A percentile compares a stretch with the other conserved stretches of the same genome.
Conservation (phyloP, 2,113 vertebrate species). For the Leptocoma aspasia region DNA sequence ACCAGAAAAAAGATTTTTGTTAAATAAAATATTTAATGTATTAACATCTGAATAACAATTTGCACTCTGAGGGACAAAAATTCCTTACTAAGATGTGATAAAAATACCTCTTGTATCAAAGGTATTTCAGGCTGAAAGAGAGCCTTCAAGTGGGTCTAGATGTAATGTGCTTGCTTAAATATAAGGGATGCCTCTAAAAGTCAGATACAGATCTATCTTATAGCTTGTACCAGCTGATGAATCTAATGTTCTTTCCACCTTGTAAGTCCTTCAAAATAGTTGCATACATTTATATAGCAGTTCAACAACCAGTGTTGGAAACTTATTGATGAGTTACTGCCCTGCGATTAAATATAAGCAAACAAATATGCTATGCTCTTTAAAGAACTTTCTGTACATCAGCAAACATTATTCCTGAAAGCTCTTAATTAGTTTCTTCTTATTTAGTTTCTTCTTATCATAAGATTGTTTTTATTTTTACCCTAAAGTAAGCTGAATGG, state of each 20-base stretch:
- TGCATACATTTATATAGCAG: neutral
- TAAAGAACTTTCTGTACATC: neutral
- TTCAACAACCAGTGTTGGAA: neutral
- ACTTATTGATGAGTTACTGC: neutral
- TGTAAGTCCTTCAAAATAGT: neutral
- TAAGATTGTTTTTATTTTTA: neutral
- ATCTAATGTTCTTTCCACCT: neutral
- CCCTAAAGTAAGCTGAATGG: neutral
- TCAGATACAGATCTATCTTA: neutral
- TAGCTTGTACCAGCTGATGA: neutral
- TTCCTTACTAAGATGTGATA: neutral
- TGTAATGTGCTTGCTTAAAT: neutral
- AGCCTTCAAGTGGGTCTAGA: neutral
- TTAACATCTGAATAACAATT: neutral
- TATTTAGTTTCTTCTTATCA: neutral
- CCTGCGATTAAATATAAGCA: neutral
- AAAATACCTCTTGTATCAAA: neutral
- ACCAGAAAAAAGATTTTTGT: neutral
- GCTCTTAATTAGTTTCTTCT: neutral
- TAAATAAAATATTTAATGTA: neutral
- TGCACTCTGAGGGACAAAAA: neutral
- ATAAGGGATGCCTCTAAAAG: neutral
- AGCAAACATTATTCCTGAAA: neutral
- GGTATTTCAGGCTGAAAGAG: neutral
- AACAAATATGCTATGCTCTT: accelerated